Evolutionary conservation across 2,797 vertebrate genomes (phyloP), one percentile per base, ranked within the genome.

Genomic region (Taeniopygia guttata): DNA sequence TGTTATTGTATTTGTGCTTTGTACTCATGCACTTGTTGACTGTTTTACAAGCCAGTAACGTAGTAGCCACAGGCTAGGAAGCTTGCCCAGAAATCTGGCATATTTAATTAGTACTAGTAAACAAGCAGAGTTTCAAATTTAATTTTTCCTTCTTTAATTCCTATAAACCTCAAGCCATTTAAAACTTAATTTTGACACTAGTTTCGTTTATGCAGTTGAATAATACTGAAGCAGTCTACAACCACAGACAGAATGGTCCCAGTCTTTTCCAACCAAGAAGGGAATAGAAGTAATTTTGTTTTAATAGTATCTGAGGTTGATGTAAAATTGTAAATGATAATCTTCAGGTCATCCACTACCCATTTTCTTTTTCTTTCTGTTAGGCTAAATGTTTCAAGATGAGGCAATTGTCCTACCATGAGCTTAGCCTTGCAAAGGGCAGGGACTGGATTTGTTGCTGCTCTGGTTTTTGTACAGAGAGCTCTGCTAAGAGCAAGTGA

Each of bases 91-190:
- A 95, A 96, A 96, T 96, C 81, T 96, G 89, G 89, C 91, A 93
- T 96, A 94, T 95, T 96, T 96, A 96, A 96, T 97, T 95, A 88
- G 84, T 94, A 40, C 92, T 96, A 94, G 95, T 96, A 96, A 96
- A 95, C 92, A 96, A 95, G 93, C 84, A 84, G 89, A 94, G 91
- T 93, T 97, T 95, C 94, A 90, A 92, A 96, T 94, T 82, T 97
- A 96, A 95, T 97, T 95, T 90, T 96, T 95, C 91, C 94, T 96
- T 95, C 94, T 93, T 83, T 95, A 95, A 94, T 96, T 96, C 91
- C 93, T 88, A 86, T 95, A 93, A 94, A 93, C 79, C 89, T 96
- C 95, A 95, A 96, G 64, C 87, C 62, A 94, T 97, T 96, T 96
- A 83, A 96, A 95, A 76, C 70, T 90, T 94, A 82, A 90, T 94